phyloP scores from a whole-genome alignment of 2,797 vertebrate genomes.

The Calcarius lapponicus region DNA sequence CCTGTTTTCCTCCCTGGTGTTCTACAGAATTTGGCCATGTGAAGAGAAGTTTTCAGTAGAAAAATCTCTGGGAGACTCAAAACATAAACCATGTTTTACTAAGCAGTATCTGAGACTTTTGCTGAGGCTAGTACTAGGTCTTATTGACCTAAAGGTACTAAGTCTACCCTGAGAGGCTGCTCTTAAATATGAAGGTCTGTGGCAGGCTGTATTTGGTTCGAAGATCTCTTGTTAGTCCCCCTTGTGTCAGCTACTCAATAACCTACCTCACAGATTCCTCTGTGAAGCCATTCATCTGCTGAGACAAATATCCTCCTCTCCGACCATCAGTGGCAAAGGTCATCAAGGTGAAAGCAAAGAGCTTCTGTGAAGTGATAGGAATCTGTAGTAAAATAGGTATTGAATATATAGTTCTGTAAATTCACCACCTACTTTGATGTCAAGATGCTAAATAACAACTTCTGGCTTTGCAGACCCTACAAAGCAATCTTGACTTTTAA shows the following conservation, averaged over 20 bases:
- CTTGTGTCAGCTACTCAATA: slow-evolving; percentile 28
- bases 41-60: slow-evolving; percentile 19
- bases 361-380: neutral
- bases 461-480: neutral
- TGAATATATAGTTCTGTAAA: neutral
- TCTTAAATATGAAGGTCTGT: slow-evolving; percentile 36
- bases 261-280: neutral
- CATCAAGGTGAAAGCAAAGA: neutral
- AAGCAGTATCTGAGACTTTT: slow-evolving; percentile 25
- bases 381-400: neutral
- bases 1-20: neutral
- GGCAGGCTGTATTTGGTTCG: slow-evolving; percentile 59
- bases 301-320: neutral
- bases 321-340: neutral
- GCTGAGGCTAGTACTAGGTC: slow-evolving; percentile 15
- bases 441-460: neutral
- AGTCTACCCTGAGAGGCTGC: slow-evolving; percentile 34
- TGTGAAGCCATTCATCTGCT: neutral
- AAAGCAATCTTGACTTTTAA: neutral
- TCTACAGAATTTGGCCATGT: slow-evolving; percentile 21
- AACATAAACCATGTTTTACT: slow-evolving; percentile 49
- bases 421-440: neutral
- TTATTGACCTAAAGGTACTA: slow-evolving; percentile 54
- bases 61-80: slow-evolving; percentile 40
- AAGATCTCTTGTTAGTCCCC: slow-evolving; percentile 41